These are phyloP conservation scores for Furnarius figulus DNA, from an alignment of 2,113 vertebrate genomes.

Conservation along the genomic window DNA sequence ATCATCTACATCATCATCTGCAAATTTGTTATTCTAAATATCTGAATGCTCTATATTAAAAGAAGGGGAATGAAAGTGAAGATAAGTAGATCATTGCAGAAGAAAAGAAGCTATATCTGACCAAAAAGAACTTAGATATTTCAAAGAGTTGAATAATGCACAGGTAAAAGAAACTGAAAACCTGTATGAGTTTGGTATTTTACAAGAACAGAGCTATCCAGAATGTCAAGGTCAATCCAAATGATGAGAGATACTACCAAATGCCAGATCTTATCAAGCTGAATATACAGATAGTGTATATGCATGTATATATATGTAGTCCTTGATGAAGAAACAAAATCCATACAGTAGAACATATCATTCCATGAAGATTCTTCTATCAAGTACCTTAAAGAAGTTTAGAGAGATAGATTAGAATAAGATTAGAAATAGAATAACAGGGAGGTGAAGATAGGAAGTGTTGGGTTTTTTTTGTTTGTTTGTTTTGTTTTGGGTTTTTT, in stretches of 20 bases:
- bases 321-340: not conserved
- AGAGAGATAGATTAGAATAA: not conserved
- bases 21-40: not conserved
- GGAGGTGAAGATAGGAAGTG: not conserved
- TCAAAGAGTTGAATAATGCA: not conserved
- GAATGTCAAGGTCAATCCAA: not conserved
- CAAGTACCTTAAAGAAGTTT: not conserved
- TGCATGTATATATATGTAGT: not conserved
- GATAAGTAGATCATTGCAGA: not conserved
- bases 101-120: not conserved
- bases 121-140: not conserved
- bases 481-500: too few relatives aligned
- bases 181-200: not conserved
- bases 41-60: not conserved
- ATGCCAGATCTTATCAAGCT: not conserved
- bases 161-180: not conserved
- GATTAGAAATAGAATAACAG: not conserved
- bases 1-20: not conserved
- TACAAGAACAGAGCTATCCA: not conserved
- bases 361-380: not conserved
- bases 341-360: not conserved
- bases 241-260: not conserved
- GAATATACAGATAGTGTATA: not conserved
- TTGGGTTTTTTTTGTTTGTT: too few relatives aligned
- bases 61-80: not conserved